A percentile compares a stretch with the other conserved stretches of the same genome.
phyloP scores from a whole-genome alignment of 2,113 vertebrate species.

The Limanda limanda region DNA sequence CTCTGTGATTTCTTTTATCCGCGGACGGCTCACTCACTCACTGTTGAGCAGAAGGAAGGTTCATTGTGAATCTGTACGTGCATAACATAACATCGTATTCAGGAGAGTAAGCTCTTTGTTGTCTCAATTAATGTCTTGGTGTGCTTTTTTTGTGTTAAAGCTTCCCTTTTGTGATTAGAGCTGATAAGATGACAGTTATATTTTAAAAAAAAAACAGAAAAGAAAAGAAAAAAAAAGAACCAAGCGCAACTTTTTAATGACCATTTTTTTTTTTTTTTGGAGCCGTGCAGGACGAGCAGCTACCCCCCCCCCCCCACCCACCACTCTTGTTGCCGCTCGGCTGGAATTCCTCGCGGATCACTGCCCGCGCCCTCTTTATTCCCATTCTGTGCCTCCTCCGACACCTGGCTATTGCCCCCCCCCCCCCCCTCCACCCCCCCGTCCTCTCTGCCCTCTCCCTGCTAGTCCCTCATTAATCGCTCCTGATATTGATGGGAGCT shows the following conservation, averaged over 20 bases:
- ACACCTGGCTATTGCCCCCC: constrained; percentile 79
- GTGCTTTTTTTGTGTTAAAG: not conserved
- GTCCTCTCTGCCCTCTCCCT: constrained; percentile 50
- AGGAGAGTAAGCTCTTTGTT: not conserved
- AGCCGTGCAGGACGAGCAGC: constrained; percentile 14
- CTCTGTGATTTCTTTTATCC: constrained; percentile 6
- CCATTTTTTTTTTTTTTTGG: constrained; percentile 53
- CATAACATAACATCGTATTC: not conserved
- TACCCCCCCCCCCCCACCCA: constrained; percentile 36
- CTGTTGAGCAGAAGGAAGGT: not conserved
- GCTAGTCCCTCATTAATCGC: constrained; percentile 81
- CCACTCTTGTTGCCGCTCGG: constrained; percentile 64
- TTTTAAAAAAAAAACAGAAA: not conserved
- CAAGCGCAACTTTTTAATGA: constrained; percentile 43
- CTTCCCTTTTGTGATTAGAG: not conserved
- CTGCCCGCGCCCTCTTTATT: constrained; percentile 83
- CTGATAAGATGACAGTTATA: not conserved
- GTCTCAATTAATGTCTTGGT: not conserved
- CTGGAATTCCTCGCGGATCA: constrained; percentile 84
- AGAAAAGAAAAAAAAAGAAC: constrained; percentile 3
- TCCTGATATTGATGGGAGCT: constrained; percentile 86
- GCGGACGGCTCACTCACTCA: not conserved
- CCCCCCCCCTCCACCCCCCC: constrained; percentile 22
- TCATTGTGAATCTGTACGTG: not conserved
- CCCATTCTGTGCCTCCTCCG: constrained; percentile 77